Conservation (phyloP, 2,797 vertebrate species). For the Eospalax fontanierii region DNA sequence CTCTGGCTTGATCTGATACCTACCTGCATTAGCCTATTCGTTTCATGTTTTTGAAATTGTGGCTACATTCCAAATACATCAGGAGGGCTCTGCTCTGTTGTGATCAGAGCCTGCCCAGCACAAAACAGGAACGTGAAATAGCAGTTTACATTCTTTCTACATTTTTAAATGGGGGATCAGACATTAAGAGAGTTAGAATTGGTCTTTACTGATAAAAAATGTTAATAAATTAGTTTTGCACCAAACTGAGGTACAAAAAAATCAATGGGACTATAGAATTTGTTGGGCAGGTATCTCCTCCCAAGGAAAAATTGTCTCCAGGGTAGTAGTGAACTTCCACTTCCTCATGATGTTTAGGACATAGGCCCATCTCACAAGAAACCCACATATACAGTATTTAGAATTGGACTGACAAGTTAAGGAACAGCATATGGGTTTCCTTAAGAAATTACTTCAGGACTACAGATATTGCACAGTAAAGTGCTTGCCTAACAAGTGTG, state of each 20-base stretch:
- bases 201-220: constrained; percentile 2
- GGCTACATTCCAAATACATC: not conserved
- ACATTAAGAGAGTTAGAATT: not conserved
- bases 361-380: not conserved
- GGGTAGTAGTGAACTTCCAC: not conserved
- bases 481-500: not conserved
- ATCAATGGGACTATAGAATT: not conserved
- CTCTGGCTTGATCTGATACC: not conserved
- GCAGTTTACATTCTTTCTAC: constrained; percentile 23
- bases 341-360: not conserved
- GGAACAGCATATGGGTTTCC: not conserved
- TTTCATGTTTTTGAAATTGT: not conserved
- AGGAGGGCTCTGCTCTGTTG: not conserved
- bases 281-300: not conserved
- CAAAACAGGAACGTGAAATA: not conserved
- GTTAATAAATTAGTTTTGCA: not conserved
- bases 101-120: not conserved
- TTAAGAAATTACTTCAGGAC: not conserved
- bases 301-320: not conserved
- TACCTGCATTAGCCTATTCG: not conserved
- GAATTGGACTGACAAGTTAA: not conserved
- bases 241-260: not conserved
- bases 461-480: not conserved
- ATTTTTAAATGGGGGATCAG: constrained; percentile 9
- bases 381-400: not conserved